Evolutionary conservation across 2,888 invertebrate genomes (phyloP), one percentile per base, ranked within the genome.

Genomic region (Salticus scenicus): DNA sequence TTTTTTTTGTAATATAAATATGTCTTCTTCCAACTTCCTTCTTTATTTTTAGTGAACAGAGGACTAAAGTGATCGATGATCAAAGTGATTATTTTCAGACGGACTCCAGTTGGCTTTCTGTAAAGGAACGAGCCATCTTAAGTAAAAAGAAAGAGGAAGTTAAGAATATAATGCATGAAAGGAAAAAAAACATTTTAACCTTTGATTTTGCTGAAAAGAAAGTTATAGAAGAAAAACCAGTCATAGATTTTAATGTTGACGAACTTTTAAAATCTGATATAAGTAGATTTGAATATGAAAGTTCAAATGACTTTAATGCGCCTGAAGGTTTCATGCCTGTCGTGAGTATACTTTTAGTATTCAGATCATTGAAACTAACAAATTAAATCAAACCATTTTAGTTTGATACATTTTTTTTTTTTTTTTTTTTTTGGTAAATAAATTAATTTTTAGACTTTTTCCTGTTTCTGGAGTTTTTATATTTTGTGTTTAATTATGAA

Each of bases 51-150:
- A 87, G 96, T 90, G 94, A 94, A 89, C 93, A 93, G 51, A 93
- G 95, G 79, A 93, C 93, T 0, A 94, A 93, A 90, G 96, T 97
- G 7, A 96, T 96, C 66, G 98, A 99, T 91, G 98, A 98, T 90
- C 97, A 98, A 91, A 94, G 95, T 88, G 98, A 98, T 91, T 98
- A 98, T 91, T 99, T 96, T 89, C 89, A 89, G 91, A 94, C 94
- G 90, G 93, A 94, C 42, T 94, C 94, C 90, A 94, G 94, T 30
- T 98, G 98, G 97, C 92, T 97, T 27, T 94, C 94, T 51, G 92
- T 94, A 8, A 92, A 92, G 10, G 96, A 97, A 90, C 93, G 94
- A 75, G 70, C 86, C 70, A 79, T 77, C 4, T 57, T 88, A 31
- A 72, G 72, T 76, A 92, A 94, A 69, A 93, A 94, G 83, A 93